These are phyloP conservation scores for Elephantulus edwardii DNA, from an alignment of 2,113 vertebrate genomes.

Conservation along the genomic window DNA sequence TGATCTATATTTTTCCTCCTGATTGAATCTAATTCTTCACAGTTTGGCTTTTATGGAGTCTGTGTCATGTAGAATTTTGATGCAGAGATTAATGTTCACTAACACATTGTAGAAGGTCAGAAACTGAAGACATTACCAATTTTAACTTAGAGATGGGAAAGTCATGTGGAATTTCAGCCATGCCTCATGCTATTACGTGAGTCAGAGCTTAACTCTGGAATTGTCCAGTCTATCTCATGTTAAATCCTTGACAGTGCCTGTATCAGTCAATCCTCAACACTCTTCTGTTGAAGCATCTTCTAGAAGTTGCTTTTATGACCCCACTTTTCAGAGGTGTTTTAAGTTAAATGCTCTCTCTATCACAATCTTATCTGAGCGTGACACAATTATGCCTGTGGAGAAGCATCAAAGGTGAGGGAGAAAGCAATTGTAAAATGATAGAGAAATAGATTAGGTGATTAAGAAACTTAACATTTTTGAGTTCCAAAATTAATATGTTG, in stretches of 20 bases:
- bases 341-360: neutral
- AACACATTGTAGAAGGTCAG: neutral
- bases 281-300: neutral
- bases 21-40: neutral
- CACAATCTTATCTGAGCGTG: neutral
- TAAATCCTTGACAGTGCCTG: neutral
- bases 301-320: neutral
- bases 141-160: slow-evolving; percentile 4
- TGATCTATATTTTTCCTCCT: neutral
- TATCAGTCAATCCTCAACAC: neutral
- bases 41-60: neutral
- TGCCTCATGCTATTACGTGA: neutral
- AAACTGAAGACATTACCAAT: neutral
- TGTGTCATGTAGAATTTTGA: neutral
- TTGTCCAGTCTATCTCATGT: neutral
- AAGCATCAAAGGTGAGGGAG: neutral
- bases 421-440: slow-evolving; percentile 18
- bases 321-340: neutral
- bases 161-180: neutral
- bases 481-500: neutral
- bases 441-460: slow-evolving; percentile 30
- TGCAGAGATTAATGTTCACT: neutral
- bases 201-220: neutral
- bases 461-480: neutral
- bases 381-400: neutral